phyloP scores from a whole-genome alignment of 2,888 invertebrate species.

The Oscheius sp. region DNA sequence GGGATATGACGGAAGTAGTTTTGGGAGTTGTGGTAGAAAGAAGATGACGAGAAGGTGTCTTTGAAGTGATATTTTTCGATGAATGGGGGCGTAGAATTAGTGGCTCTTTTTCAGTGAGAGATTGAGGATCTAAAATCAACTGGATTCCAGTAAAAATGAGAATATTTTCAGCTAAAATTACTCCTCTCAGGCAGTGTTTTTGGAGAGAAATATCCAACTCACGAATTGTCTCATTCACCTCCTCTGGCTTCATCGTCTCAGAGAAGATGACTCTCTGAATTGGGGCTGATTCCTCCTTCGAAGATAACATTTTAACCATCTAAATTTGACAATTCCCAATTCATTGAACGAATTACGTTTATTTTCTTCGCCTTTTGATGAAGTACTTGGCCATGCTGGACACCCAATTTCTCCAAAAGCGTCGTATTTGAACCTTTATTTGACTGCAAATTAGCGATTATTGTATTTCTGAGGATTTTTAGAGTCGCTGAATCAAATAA shows the following conservation, averaged over 20 bases:
- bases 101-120: neutral
- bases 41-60: neutral
- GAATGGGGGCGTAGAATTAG: neutral
- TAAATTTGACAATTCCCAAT: too few species aligned
- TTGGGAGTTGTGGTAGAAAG: neutral
- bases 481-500: too few species aligned
- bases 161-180: neutral
- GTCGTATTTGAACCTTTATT: neutral
- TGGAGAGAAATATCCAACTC: too few species aligned
- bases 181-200: neutral
- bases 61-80: neutral
- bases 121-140: neutral
- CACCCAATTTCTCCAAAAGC: neutral
- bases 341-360: too few species aligned
- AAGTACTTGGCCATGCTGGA: too few species aligned
- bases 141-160: neutral
- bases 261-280: conserved; percentile 8
- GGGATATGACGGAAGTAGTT: too few species aligned
- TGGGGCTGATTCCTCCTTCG: conserved; percentile 8
- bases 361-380: too few species aligned
- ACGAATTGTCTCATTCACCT: neutral
- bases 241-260: neutral
- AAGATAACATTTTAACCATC: conserved; percentile 10
- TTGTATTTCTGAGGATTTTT: too few species aligned
- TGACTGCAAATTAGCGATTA: neutral